A percentile compares a stretch with the other conserved stretches of the same genome.
These are phyloP conservation scores for Xiphydria camelus DNA, from an alignment of 2,888 invertebrate species.

Conservation along the genomic window DNA sequence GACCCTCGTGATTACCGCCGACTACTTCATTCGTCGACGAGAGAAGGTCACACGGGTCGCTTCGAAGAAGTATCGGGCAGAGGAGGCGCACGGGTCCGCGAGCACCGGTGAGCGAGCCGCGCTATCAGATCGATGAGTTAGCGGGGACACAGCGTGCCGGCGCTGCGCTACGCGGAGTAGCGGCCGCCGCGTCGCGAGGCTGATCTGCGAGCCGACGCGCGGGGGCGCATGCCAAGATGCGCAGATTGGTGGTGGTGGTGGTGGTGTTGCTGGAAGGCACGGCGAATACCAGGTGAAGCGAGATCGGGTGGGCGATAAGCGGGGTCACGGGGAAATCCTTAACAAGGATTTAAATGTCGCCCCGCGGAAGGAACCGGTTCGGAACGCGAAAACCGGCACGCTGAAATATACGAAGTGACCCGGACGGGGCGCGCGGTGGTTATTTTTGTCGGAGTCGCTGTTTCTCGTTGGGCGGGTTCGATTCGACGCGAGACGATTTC, in stretches of 20 bases:
- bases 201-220: constrained; percentile 15
- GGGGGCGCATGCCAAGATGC: constrained; percentile 11
- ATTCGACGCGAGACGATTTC: too few species aligned
- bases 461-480: too few species aligned
- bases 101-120: constrained; percentile 8
- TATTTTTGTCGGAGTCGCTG: too few species aligned
- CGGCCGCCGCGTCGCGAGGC: constrained; percentile 4
- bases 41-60: background rate
- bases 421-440: too few species aligned
- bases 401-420: too few species aligned
- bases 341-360: background rate
- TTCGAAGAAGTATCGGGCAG: constrained; percentile 12
- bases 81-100: constrained; percentile 8
- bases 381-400: too few species aligned
- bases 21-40: constrained; percentile 8
- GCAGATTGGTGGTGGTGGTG: constrained; percentile 7
- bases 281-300: constrained; percentile 10
- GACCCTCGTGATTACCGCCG: constrained; percentile 8
- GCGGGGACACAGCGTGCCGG: constrained; percentile 9
- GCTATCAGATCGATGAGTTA: constrained; percentile 18
- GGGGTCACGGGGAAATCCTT: constrained; percentile 3
- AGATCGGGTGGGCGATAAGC: constrained; percentile 10
- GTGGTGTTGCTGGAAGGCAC: background rate
- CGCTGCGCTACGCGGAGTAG: constrained; percentile 2
- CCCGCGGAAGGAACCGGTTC: too few species aligned